Percentiles rank a stretch among this genome's conserved stretches.
These are phyloP conservation scores for Polyergus mexicanus DNA, from an alignment of 1,140 invertebrate genomes.

Conservation along the genomic window DNA sequence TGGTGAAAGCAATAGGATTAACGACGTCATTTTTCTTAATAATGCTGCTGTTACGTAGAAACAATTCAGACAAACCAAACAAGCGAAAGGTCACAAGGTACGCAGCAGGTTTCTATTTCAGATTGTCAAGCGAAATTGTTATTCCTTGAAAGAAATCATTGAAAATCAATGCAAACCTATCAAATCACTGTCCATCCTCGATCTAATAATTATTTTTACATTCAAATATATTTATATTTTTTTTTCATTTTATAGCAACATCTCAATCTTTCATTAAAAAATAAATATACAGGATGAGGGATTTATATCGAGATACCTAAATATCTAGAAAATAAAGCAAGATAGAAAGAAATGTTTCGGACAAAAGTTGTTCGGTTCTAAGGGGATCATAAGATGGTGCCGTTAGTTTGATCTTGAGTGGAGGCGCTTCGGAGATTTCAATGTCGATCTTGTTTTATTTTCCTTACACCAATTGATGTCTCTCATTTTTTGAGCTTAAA, in stretches of 20 bases:
- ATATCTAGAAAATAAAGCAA: no score
- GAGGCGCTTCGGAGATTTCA: no score
- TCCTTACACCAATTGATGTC: no score
- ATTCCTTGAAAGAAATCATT: not conserved
- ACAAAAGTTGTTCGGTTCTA: no score
- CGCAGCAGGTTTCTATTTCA: not conserved
- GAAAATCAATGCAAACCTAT: not conserved
- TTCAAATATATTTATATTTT: not conserved
- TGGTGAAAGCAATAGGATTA: conserved; percentile 42
- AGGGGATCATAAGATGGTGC: no score
- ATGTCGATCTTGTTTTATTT: no score
- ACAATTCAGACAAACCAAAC: not conserved
- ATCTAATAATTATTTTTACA: not conserved
- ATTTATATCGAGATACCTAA: no score
- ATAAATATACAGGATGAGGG: not conserved
- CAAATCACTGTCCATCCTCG: not conserved
- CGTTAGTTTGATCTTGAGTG: no score
- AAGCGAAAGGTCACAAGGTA: conserved; percentile 7
- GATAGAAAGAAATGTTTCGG: no score
- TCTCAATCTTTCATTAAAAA: not conserved
- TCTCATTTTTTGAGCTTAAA: no score
- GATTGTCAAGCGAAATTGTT: not conserved
- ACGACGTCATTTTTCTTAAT: conserved; percentile 37
- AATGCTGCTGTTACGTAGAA: conserved; percentile 2
- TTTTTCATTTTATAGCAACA: no score